Conservation (phyloP, 2,797 vertebrate genomes). For the Anisognathus igniventris region DNA sequence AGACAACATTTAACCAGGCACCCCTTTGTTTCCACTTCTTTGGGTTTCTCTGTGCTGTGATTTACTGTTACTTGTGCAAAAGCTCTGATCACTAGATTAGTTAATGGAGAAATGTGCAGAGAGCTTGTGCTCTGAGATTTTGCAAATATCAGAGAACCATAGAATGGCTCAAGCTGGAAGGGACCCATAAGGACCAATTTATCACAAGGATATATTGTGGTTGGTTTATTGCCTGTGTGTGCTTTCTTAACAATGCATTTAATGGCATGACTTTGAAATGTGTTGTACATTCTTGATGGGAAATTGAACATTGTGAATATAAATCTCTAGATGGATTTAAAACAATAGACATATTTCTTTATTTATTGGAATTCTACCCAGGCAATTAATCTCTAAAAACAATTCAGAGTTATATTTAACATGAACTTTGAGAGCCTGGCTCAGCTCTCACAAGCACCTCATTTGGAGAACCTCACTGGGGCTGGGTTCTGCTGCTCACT, state of each 20-base stretch:
- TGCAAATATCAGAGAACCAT: neutral
- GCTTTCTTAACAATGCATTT: neutral
- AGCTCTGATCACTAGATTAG: constrained; percentile 27
- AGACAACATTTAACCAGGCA: neutral
- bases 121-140: constrained; percentile 37
- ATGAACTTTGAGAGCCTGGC: neutral
- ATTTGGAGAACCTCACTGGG: neutral
- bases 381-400: neutral
- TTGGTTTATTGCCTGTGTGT: neutral
- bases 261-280: neutral
- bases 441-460: neutral
- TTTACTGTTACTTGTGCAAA: constrained; percentile 24
- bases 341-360: neutral
- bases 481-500: neutral
- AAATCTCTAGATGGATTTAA: neutral
- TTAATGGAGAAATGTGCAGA: constrained; percentile 9
- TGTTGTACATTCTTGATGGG: neutral
- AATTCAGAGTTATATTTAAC: neutral
- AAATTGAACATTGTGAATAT: neutral
- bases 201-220: neutral
- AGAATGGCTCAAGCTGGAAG: neutral
- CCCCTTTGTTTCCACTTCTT: neutral
- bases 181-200: neutral
- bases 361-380: neutral
- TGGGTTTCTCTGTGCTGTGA: neutral